A percentile compares a stretch with the other conserved stretches of the same genome.
Conservation (phyloP, 1,140 invertebrate genomes). For the Brachionus rubens region DNA sequence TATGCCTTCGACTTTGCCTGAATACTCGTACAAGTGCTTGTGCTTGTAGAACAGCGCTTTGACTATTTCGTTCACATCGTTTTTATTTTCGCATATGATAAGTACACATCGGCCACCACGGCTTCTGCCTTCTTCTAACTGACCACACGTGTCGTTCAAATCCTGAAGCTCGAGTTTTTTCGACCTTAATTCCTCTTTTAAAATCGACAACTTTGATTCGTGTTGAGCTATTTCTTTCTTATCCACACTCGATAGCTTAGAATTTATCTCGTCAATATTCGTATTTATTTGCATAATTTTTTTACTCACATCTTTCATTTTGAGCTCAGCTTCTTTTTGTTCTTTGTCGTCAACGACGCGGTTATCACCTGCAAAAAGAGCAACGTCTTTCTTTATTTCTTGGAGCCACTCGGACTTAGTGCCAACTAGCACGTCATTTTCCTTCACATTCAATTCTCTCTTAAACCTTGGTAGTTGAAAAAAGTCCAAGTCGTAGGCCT, state of each 20-base stretch:
- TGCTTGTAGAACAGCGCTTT: not conserved
- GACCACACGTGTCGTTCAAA: not conserved
- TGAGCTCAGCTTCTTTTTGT: not conserved
- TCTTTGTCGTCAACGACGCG: not conserved
- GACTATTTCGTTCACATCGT: slow-evolving; percentile 7
- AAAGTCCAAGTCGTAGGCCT: not conserved
- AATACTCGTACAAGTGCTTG: slow-evolving; percentile 12
- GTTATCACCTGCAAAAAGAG: not conserved
- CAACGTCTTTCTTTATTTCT: not conserved
- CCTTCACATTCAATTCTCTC: not conserved
- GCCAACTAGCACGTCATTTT: not conserved
- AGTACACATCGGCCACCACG: not conserved
- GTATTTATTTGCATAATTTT: not conserved
- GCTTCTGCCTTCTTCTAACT: not conserved
- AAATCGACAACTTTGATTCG: not conserved
- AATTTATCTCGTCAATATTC: not conserved
- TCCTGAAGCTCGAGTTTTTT: not conserved
- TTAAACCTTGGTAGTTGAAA: slow-evolving; percentile 10
- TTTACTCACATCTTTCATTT: not conserved
- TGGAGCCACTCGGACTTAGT: not conserved
- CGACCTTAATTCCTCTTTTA: not conserved
- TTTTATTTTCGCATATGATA: not conserved
- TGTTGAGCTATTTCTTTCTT: not conserved
- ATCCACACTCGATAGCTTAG: too few relatives aligned
- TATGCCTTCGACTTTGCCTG: not conserved